phyloP scores from a whole-genome alignment of 1,140 invertebrate genomes.

The Dendrolimus kikuchii region DNA sequence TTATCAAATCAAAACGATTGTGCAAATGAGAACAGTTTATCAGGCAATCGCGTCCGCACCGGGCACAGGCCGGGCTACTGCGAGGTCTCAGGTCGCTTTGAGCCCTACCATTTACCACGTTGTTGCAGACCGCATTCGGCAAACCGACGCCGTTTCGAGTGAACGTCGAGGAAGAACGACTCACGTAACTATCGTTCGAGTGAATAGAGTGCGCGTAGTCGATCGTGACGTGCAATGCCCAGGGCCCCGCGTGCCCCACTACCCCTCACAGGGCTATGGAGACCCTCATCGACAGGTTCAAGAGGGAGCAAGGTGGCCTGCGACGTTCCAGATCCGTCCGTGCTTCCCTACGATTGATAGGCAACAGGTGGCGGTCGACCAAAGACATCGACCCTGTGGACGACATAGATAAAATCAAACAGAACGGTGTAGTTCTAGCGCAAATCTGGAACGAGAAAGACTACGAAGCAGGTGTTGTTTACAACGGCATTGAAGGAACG shows the following conservation, averaged over 20 bases:
- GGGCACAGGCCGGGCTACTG: conserved; percentile 30
- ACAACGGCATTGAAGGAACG: conserved; percentile 60
- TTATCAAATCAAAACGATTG: conserved; percentile 61
- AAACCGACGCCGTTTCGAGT: conserved; percentile 49
- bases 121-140: conserved; percentile 52
- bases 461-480: conserved; percentile 38
- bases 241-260: conserved; percentile 44
- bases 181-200: conserved; percentile 58
- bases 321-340: conserved; percentile 81
- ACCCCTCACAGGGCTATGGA: conserved; percentile 64
- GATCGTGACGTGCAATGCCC: conserved; percentile 60
- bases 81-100: conserved; percentile 27
- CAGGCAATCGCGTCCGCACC: conserved; percentile 26
- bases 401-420: conserved; percentile 44
- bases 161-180: conserved; percentile 59
- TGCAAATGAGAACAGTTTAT: conserved; percentile 61
- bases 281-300: conserved; percentile 62
- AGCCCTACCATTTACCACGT: conserved; percentile 42
- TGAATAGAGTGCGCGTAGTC: conserved; percentile 65
- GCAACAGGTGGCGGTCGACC: conserved; percentile 67
- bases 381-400: conserved; percentile 50
- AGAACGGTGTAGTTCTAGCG: conserved; percentile 52
- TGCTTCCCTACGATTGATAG: conserved; percentile 79
- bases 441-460: conserved; percentile 64
- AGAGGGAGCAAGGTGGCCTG: conserved; percentile 64